These are phyloP conservation scores for Tenualosa ilisha DNA, from an alignment of 2,797 vertebrate species.

Conservation along the genomic window DNA sequence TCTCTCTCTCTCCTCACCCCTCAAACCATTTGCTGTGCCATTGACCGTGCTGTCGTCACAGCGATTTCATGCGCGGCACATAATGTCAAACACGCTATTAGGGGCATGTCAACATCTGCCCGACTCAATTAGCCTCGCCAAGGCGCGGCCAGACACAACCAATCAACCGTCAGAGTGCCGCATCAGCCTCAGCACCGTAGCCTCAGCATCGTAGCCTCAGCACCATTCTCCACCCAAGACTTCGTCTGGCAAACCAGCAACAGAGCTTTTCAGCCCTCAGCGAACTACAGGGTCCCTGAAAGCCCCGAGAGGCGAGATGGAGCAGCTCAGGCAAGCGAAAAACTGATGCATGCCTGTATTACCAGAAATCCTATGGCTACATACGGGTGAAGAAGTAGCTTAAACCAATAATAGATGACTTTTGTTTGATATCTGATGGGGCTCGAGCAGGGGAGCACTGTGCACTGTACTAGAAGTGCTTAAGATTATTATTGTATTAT, in stretches of 20 bases:
- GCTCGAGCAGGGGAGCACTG: no score
- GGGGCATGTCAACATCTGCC: constrained; percentile 58
- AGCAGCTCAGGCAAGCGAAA: no score
- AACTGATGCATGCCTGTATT: no score
- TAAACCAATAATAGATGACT: no score
- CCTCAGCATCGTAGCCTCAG: no score
- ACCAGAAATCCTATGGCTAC: no score
- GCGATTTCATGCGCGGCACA: constrained; percentile 51
- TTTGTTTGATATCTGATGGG: no score
- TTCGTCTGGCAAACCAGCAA: background rate
- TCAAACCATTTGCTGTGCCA: constrained; percentile 42
- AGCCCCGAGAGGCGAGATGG: no score
- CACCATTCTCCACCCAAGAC: background rate
- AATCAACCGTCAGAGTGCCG: background rate
- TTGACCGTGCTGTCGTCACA: constrained; percentile 11
- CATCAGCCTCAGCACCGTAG: constrained; percentile 16
- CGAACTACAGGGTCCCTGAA: background rate
- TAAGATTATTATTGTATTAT: no score
- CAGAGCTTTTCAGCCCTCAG: background rate
- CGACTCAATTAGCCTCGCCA: constrained; percentile 54
- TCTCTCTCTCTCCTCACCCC: constrained; percentile 21
- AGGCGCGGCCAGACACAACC: constrained; percentile 29
- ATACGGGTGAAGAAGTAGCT: no score
- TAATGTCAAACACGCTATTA: constrained; percentile 66
- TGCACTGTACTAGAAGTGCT: no score